Conservation (phyloP, 2,113 vertebrate species). For the Scophthalmus maximus region DNA sequence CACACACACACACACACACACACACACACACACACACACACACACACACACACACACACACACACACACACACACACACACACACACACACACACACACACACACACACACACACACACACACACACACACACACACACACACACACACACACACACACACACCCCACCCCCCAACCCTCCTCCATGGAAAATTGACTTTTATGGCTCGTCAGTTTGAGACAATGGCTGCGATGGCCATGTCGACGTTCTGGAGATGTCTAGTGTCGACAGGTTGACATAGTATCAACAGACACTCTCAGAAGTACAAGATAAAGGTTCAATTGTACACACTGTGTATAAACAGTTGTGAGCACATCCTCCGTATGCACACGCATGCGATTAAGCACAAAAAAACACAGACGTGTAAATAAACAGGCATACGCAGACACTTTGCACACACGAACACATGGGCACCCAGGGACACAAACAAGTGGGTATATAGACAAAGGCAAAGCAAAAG, state of each 20-base stretch:
- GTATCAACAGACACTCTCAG: constrained; percentile 23
- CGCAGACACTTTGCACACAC: constrained; percentile 35
- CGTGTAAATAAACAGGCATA: constrained; percentile 32
- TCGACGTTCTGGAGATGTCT: constrained; percentile 33
- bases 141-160: too few species aligned
- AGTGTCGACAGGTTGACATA: constrained; percentile 9
- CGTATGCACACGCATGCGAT: constrained; percentile 1
- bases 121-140: too few species aligned
- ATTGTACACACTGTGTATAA: background rate
- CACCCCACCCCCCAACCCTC: constrained; percentile 16
- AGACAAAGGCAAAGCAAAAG: background rate
- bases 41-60: too few species aligned
- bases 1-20: background rate
- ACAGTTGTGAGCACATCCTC: background rate
- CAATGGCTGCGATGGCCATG: constrained; percentile 52
- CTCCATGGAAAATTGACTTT: constrained; percentile 78
- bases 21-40: too few species aligned
- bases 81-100: too few species aligned
- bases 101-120: too few species aligned
- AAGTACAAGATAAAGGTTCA: background rate
- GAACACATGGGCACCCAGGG: constrained; percentile 16
- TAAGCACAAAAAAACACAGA: constrained; percentile 22
- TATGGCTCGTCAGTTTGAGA: constrained; percentile 61
- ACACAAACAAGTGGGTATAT: constrained; percentile 40
- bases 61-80: too few species aligned